These are phyloP conservation scores for Zenarchopterus dispar DNA, from an alignment of 2,797 vertebrate genomes.

Conservation along the genomic window DNA sequence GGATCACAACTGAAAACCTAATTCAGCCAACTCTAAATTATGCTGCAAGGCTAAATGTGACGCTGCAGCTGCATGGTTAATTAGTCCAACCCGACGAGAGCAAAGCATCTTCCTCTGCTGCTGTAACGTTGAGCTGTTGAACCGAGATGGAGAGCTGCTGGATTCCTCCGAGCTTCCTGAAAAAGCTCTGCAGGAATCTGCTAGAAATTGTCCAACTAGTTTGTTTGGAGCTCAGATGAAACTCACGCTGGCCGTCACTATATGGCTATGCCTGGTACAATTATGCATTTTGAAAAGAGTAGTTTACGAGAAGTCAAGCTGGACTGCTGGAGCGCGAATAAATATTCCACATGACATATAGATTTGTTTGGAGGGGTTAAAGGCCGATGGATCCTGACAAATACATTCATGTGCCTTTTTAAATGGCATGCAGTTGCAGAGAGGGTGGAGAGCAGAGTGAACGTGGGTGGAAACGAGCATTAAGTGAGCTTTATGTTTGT, in stretches of 20 bases:
- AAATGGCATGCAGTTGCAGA: conserved; percentile 7
- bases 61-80: not conserved
- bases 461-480: conserved; percentile 46
- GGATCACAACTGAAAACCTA: conserved; percentile 8
- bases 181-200: conserved; percentile 42
- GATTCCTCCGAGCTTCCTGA: conserved; percentile 23
- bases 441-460: conserved; percentile 14
- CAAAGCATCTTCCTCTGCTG: conserved; percentile 6
- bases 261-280: conserved; percentile 1
- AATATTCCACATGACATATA: conserved; percentile 4
- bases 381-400: conserved; percentile 10
- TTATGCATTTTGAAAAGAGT: conserved; percentile 6
- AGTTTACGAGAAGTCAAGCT: fast-evolving
- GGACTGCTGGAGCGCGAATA: not conserved
- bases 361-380: conserved; percentile 16
- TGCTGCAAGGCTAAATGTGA: not conserved
- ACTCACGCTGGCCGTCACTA: not conserved
- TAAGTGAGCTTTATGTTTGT: conserved; percentile 40
- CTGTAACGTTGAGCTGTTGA: conserved; percentile 9
- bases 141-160: conserved; percentile 22
- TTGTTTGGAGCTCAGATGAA: conserved; percentile 21
- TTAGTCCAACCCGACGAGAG: conserved; percentile 4
- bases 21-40: not conserved
- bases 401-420: conserved; percentile 7
- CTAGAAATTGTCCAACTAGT: conserved; percentile 34